phyloP scores from a whole-genome alignment of 2,113 vertebrate species.

The Tragulus kanchil region DNA sequence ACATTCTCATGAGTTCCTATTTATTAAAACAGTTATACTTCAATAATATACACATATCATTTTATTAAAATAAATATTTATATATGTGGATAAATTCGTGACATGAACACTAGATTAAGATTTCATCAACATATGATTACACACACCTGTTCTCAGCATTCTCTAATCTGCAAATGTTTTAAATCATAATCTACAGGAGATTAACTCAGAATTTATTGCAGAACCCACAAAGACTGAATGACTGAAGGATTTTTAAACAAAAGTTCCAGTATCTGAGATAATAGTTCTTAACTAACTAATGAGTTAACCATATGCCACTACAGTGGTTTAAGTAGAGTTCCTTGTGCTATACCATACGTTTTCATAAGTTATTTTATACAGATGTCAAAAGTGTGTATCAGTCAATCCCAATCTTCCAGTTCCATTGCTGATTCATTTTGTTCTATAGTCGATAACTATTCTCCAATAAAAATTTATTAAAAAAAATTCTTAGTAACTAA shows the following conservation, averaged over 20 bases:
- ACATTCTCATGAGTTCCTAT: neutral
- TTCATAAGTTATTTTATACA: neutral
- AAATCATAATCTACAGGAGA: neutral
- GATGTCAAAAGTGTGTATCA: neutral
- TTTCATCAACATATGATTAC: neutral
- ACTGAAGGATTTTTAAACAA: neutral
- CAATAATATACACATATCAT: neutral
- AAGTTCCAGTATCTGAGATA: neutral
- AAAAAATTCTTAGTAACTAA: neutral
- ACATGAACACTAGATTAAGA: neutral
- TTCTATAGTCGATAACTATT: neutral
- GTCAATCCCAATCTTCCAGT: neutral
- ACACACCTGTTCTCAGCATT: neutral
- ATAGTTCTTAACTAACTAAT: neutral
- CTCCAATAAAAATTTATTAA: neutral
- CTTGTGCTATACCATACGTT: neutral
- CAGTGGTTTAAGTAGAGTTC: neutral
- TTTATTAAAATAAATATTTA: slow-evolving; percentile 1
- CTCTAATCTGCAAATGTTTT: neutral
- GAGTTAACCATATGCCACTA: neutral
- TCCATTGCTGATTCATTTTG: neutral
- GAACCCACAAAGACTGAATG: neutral
- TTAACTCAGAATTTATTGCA: neutral
- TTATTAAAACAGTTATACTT: neutral
- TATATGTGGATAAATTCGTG: neutral